Percentiles rank a stretch among this genome's conserved stretches.
Evolutionary conservation across 2,888 invertebrate species (phyloP).

Genomic region (Aspidiotus rigidus): DNA sequence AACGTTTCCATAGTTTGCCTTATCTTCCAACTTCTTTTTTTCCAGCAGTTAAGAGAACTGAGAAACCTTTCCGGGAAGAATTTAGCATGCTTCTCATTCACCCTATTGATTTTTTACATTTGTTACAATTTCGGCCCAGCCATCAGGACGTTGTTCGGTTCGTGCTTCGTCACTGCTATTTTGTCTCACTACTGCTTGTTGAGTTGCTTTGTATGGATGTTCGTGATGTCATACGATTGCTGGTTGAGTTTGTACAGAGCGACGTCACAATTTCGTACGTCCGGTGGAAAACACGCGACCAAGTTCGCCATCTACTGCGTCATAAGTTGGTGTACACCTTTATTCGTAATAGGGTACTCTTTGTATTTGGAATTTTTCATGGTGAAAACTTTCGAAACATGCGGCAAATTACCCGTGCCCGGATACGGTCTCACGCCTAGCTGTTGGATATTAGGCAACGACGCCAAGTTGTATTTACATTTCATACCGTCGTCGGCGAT

Average conservation of each 20-base stretch:
- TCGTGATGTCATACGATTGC: constrained; percentile 48
- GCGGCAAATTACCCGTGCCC: constrained; percentile 42
- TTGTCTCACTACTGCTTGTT: constrained; percentile 47
- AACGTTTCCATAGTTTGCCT: constrained; percentile 45
- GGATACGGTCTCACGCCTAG: constrained; percentile 44
- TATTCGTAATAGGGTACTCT: constrained; percentile 42
- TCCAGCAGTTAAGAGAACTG: constrained; percentile 45
- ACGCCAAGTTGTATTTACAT: constrained; percentile 47
- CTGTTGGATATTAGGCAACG: constrained; percentile 48
- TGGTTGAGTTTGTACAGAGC: constrained; percentile 45
- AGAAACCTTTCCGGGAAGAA: constrained; percentile 49
- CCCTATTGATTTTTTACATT: constrained; percentile 46
- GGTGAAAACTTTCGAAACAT: constrained; percentile 33
- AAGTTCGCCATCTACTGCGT: constrained; percentile 44
- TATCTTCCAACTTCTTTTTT: constrained; percentile 45
- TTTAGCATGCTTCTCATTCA: constrained; percentile 45
- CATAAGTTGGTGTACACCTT: constrained; percentile 45
- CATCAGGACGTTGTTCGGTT: constrained; percentile 40
- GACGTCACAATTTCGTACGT: constrained; percentile 45
- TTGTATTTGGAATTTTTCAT: constrained; percentile 42
- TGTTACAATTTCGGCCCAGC: constrained; percentile 42
- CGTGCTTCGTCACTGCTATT: constrained; percentile 42
- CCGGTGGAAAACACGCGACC: constrained; percentile 42
- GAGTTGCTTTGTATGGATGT: constrained; percentile 50
- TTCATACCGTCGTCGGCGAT: constrained; percentile 45